These are phyloP conservation scores for Hemibates koningsi DNA, from an alignment of 2,113 vertebrate species.

Conservation along the genomic window DNA sequence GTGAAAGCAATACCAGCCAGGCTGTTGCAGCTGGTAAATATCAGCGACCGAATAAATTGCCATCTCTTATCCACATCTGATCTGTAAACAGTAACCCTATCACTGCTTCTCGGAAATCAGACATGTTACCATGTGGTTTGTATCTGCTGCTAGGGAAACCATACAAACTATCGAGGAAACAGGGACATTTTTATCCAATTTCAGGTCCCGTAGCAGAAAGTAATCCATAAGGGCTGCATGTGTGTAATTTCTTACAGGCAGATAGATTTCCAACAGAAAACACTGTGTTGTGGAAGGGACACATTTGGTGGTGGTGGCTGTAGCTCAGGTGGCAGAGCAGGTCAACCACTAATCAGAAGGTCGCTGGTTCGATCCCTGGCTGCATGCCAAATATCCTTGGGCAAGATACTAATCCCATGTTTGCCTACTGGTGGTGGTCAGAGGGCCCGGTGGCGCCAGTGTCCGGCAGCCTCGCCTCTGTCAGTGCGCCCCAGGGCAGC, in stretches of 20 bases:
- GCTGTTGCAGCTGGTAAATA: neutral
- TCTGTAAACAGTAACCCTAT: neutral
- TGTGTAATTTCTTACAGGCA: neutral
- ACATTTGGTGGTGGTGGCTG: neutral
- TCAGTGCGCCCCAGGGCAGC: too few relatives aligned
- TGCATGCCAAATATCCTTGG: too few relatives aligned
- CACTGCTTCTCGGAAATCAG: constrained; percentile 12
- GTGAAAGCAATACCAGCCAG: neutral
- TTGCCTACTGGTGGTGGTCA: too few relatives aligned
- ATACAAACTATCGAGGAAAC: constrained; percentile 24
- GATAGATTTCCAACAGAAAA: neutral
- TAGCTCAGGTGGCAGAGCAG: too few relatives aligned
- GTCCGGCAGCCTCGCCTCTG: too few relatives aligned
- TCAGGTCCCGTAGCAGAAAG: neutral
- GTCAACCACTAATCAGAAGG: too few relatives aligned
- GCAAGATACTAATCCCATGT: too few relatives aligned
- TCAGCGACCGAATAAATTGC: neutral
- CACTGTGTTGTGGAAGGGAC: neutral
- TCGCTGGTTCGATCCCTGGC: too few relatives aligned
- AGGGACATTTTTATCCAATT: constrained; percentile 21
- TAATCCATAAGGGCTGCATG: constrained; percentile 3
- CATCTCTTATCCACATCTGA: neutral
- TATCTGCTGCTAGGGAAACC: constrained; percentile 46
- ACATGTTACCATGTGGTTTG: constrained; percentile 44
- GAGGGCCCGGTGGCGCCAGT: too few relatives aligned